Evolutionary conservation across 37 sponge, comb jelly and placozoan genomes (phyloP).

Genomic region (Corticium candelabrum): DNA sequence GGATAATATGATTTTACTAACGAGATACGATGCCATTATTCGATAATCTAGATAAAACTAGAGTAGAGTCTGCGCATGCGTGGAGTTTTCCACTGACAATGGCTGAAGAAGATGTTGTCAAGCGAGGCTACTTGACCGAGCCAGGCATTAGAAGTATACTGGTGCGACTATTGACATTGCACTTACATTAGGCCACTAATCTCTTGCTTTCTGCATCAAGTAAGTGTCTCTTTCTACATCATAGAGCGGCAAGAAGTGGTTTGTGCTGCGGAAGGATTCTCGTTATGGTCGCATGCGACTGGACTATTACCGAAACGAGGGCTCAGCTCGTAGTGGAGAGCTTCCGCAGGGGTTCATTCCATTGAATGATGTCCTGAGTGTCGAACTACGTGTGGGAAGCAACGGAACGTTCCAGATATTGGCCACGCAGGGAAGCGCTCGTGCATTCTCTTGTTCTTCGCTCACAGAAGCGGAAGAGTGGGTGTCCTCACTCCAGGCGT

Average conservation of each 20-base stretch:
- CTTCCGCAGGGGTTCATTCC: slow-evolving; percentile 49
- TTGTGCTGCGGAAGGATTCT: slow-evolving; percentile 36
- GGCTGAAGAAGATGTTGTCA: slow-evolving; percentile 18
- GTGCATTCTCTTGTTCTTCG: not conserved
- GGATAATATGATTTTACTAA: too few species aligned
- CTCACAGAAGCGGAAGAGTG: not conserved
- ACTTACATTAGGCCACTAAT: too few species aligned
- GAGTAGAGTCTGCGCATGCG: too few species aligned
- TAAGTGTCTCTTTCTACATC: too few species aligned
- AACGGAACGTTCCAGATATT: not conserved
- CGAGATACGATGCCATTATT: too few species aligned
- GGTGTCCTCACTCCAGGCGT: too few species aligned
- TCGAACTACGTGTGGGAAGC: not conserved
- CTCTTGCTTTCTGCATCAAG: too few species aligned
- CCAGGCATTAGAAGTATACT: too few species aligned
- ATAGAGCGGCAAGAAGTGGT: slow-evolving; percentile 72
- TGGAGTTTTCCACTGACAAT: not conserved
- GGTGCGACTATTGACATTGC: too few species aligned
- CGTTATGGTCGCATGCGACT: slow-evolving; percentile 28
- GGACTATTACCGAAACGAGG: slow-evolving; percentile 70
- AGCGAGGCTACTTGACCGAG: slow-evolving; percentile 54
- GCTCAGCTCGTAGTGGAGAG: slow-evolving; percentile 53
- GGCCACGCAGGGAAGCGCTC: not conserved
- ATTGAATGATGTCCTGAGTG: slow-evolving; percentile 46
- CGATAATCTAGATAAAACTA: too few species aligned